phyloP scores from a whole-genome alignment of 2,113 vertebrate species.

The Hemibagrus wyckioides region DNA sequence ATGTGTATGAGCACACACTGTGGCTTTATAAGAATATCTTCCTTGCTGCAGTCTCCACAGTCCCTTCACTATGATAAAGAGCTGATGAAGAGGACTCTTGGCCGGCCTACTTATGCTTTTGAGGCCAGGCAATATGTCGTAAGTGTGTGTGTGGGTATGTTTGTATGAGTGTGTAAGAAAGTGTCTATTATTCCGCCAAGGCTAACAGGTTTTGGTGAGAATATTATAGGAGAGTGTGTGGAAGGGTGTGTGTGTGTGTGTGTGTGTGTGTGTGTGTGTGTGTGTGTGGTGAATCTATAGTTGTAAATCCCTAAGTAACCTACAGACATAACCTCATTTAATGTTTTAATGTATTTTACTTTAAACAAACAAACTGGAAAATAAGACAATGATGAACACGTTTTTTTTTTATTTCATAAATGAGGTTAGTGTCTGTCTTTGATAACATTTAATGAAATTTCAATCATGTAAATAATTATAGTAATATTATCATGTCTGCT shows the following conservation, averaged over 20 bases:
- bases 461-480: conserved; percentile 32
- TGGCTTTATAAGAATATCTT: conserved; percentile 64
- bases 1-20: conserved; percentile 24
- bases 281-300: conserved; percentile 1
- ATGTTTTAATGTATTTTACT: conserved; percentile 11
- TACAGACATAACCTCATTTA: conserved; percentile 50
- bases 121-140: conserved; percentile 98
- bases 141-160: conserved; percentile 74
- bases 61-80: conserved; percentile 94
- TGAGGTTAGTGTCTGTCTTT: conserved; percentile 79
- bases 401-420: conserved; percentile 59
- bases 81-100: conserved; percentile 97
- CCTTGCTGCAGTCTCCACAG: conserved; percentile 86
- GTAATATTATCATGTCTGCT: conserved; percentile 75
- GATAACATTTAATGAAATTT: neutral
- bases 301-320: neutral
- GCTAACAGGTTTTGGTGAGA: neutral
- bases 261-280: conserved; percentile 3
- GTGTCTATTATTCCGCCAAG: neutral
- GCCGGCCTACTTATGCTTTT: conserved; percentile 91
- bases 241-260: conserved; percentile 16
- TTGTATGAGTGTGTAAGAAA: neutral
- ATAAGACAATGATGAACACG: neutral
- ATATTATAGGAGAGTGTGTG: neutral
- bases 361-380: neutral